Base-by-base conservation (phyloP, 1,140 invertebrate genomes). In the Bombus difficillimus region DNA sequence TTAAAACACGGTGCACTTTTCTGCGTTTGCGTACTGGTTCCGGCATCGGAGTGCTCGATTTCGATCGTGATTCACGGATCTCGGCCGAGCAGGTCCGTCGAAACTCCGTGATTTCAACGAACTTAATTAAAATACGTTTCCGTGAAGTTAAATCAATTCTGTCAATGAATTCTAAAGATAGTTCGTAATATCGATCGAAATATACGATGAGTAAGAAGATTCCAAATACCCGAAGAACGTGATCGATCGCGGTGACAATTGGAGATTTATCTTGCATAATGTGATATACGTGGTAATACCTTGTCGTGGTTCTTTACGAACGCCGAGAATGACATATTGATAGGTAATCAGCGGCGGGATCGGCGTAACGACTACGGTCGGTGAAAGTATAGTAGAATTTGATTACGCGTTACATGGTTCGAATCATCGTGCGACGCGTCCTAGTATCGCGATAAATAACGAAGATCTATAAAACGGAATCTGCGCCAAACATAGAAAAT, bases 401-500 rank as follows among this genome's bases (percentile, higher is more conserved):
- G 69, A 68, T 78, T 43, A 68, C 47, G 37, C 32, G 13, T n/a
- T 12, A 59, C 59, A 34, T 6, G 43, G 62, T 74, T 79, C 73
- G 83, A 57, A 83, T 89, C 71, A 81, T 43, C 87, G 88, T 32
- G 34, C 89, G 88, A 89, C 87, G 84, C 83, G 66, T 88, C 73
- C 57, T 47, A 5, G 41, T 12, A 81, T 88, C 43, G 41, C 15
- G 86, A 85, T 82, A 88, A 80, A 64, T 47, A 68, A 41, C 62
- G 47, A 64, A 69, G 68, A 86, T 77, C 64, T 15, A 28, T 34
- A 13, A 53, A 68, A 47, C 32, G 3, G 25, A 10, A 15, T 37
- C 9, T 3, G 3, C 13, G 18, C 10, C 37, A 13, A 18, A 5
- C 13, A 25, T 3, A 18, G 6, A 12, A n/a, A 28, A 39, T 28